A percentile compares a stretch with the other conserved stretches of the same genome.
Conservation (phyloP, 2,888 invertebrate genomes). For the Sinelater perroti region DNA sequence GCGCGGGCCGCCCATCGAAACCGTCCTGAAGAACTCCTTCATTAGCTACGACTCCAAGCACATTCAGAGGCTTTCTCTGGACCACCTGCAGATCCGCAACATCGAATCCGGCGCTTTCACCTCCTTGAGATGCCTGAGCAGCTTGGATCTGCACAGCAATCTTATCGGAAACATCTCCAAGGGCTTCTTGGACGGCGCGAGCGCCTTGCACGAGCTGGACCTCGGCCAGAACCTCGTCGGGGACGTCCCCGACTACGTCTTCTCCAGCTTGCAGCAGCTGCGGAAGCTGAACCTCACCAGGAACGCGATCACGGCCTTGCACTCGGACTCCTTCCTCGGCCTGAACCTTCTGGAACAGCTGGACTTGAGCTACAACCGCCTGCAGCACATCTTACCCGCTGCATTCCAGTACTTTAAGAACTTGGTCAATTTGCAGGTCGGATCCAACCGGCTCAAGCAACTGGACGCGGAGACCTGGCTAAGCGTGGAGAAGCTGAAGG, state of each 20-base stretch:
- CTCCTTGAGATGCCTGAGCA: conserved; percentile 47
- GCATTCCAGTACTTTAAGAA: conserved; percentile 33
- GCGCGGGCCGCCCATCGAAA: conserved; percentile 31
- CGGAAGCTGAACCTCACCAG: conserved; percentile 39
- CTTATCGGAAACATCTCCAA: conserved; percentile 41
- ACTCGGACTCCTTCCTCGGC: conserved; percentile 34
- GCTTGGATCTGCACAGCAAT: conserved; percentile 49
- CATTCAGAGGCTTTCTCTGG: conserved; percentile 46
- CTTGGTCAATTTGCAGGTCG: conserved; percentile 43
- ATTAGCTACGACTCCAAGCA: conserved; percentile 46
- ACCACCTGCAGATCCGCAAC: conserved; percentile 43
- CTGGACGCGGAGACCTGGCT: conserved; percentile 43
- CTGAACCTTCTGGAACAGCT: conserved; percentile 38
- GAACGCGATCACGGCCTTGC: conserved; percentile 38
- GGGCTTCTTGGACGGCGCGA: conserved; percentile 40
- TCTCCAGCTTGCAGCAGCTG: conserved; percentile 32
- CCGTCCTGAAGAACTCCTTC: conserved; percentile 48
- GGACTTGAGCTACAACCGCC: conserved; percentile 40
- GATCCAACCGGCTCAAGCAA: conserved; percentile 42
- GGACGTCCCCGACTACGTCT: conserved; percentile 37
- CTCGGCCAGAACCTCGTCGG: conserved; percentile 42
- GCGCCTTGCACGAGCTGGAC: conserved; percentile 40
- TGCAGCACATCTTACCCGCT: conserved; percentile 29
- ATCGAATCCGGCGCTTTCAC: conserved; percentile 50
- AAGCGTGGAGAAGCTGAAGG: conserved; percentile 36